Conservation (phyloP, 2,113 vertebrate species). For the Rattus norvegicus region GRCr8 NC_086028.1:34997001-34997500, state of each 20-base stretch:
- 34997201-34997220: slow-evolving; percentile 76
- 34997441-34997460: slow-evolving; percentile 96
- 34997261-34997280: slow-evolving; percentile 83
- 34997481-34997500: slow-evolving; percentile 95
- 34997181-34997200: slow-evolving; percentile 70
- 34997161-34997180: slow-evolving; percentile 62
- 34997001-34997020: slow-evolving; percentile 95
- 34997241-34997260: slow-evolving; percentile 79
- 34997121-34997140: slow-evolving; percentile 72
- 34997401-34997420: slow-evolving; percentile 75
- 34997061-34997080: slow-evolving; percentile 72
- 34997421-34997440: slow-evolving; percentile 84
- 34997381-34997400: slow-evolving; percentile 90
- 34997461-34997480: slow-evolving; percentile 98
- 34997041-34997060: slow-evolving; percentile 86
- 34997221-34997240: slow-evolving; percentile 81
- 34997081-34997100: slow-evolving; percentile 69
- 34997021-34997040: slow-evolving; percentile 97
- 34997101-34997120: slow-evolving; percentile 80
- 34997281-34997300: slow-evolving; percentile 91
- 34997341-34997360: slow-evolving; percentile 94
- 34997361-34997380: slow-evolving; percentile 94
- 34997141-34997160: slow-evolving; percentile 74
- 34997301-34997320: slow-evolving; percentile 93
- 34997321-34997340: slow-evolving; percentile 96